Conservation (phyloP, 2,888 invertebrate species). For the Limulus polyphemus region DNA sequence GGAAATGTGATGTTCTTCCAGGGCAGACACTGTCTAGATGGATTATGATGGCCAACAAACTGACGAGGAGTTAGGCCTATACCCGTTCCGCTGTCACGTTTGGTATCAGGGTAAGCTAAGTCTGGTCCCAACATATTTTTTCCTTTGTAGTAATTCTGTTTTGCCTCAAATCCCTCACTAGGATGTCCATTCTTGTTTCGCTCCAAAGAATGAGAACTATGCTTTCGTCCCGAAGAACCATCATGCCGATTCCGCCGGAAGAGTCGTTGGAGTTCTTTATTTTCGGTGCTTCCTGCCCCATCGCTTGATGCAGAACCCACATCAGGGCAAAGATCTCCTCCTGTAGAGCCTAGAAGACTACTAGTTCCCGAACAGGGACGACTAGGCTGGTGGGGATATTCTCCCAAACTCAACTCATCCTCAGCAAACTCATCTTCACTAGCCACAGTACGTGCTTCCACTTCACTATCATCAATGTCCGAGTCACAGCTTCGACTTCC, state of each 20-base stretch:
- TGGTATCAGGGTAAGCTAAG: conserved; percentile 19
- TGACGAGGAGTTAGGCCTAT: conserved; percentile 4
- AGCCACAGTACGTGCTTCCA: conserved; percentile 21
- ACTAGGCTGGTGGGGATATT: conserved; percentile 12
- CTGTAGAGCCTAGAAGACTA: conserved; percentile 17
- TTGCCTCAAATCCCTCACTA: conserved; percentile 22
- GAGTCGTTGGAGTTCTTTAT: conserved; percentile 8
- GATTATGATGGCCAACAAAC: conserved; percentile 6
- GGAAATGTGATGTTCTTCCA: conserved; percentile 5
- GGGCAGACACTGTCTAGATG: conserved; percentile 1
- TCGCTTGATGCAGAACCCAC: conserved; percentile 14
- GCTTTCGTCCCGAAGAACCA: conserved; percentile 9
- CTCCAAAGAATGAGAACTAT: conserved; percentile 21
- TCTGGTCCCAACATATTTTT: conserved; percentile 24
- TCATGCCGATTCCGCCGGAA: conserved; percentile 13
- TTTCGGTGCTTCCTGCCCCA: conserved; percentile 14
- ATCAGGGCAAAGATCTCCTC: conserved; percentile 18
- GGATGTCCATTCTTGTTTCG: conserved; percentile 23
- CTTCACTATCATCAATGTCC: conserved; percentile 26
- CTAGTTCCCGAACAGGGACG: conserved; percentile 19
- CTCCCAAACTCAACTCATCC: conserved; percentile 27
- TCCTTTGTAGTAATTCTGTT: conserved; percentile 23
- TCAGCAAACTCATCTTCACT: conserved; percentile 29
- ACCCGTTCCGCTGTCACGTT: conserved; percentile 8
- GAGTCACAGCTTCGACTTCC: conserved; percentile 22